Evolutionary conservation across 2,113 vertebrate species (phyloP).

Genomic region (Poecile atricapillus): DNA sequence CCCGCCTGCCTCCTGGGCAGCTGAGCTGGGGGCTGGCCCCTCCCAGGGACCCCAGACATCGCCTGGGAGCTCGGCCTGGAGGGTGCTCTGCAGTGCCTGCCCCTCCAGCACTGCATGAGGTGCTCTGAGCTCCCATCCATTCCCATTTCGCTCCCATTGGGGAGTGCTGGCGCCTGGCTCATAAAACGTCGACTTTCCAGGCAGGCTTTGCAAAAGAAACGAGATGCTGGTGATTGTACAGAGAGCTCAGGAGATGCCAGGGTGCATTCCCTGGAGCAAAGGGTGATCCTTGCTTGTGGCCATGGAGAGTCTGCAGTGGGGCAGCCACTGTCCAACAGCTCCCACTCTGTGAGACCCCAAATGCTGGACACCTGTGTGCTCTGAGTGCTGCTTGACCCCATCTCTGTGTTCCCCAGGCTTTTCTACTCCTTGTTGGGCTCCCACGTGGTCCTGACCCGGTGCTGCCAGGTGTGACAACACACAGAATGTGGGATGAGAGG

Average conservation of each 20-base stretch:
- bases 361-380: accelerated
- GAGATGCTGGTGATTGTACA: accelerated
- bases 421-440: not conserved
- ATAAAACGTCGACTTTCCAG: not conserved
- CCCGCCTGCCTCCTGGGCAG: accelerated
- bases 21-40: not conserved
- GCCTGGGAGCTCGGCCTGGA: not conserved
- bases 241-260: not conserved
- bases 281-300: not conserved
- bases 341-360: accelerated
- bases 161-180: not conserved
- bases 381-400: not conserved
- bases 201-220: not conserved
- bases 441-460: accelerated
- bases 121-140: not conserved
- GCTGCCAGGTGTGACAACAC: not conserved
- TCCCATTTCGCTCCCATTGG: too few relatives aligned
- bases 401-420: not conserved
- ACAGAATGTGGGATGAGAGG: not conserved
- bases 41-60: not conserved
- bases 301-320: accelerated
- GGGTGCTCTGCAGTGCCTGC: not conserved
- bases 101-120: not conserved
- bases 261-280: not conserved
- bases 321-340: not conserved